A percentile compares a stretch with the other conserved stretches of the same genome.
phyloP scores from a whole-genome alignment of 2,113 vertebrate species.

The Cyanoramphus novaezelandiae region DNA sequence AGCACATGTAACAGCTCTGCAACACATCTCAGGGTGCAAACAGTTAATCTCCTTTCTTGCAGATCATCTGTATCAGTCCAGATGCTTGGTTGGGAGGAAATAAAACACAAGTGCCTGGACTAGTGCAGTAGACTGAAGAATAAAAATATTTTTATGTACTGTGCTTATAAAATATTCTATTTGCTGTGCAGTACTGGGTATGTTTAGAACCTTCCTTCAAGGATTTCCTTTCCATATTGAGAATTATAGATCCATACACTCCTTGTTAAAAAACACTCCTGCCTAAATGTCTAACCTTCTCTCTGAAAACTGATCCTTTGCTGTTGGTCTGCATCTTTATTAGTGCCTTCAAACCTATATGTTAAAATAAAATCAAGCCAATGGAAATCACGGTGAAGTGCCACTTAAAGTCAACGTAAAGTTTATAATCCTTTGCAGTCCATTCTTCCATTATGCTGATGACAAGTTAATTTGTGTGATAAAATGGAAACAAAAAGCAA shows the following conservation, averaged over 20 bases:
- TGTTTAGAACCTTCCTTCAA: conserved; percentile 24
- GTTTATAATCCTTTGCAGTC: conserved; percentile 53
- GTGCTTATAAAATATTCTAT: conserved; percentile 54
- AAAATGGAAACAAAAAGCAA: conserved; percentile 67
- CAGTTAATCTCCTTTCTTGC: conserved; percentile 52
- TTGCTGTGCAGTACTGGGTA: conserved; percentile 8
- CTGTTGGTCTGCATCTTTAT: conserved; percentile 38
- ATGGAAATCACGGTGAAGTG: conserved; percentile 36
- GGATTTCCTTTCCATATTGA: conserved; percentile 13
- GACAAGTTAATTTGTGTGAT: conserved; percentile 70
- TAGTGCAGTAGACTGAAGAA: conserved; percentile 20
- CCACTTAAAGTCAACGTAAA: conserved; percentile 48
- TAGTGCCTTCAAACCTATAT: not conserved
- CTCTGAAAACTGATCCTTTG: conserved; percentile 38
- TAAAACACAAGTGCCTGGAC: conserved; percentile 41
- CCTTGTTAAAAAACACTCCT: conserved; percentile 27
- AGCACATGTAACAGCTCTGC: conserved; percentile 21
- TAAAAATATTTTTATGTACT: conserved; percentile 47
- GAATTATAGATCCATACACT: conserved; percentile 37
- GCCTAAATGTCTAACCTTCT: conserved; percentile 21
- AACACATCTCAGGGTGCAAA: conserved; percentile 14
- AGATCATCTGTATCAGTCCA: conserved; percentile 55
- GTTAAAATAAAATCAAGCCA: conserved; percentile 43
- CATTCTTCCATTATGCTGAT: conserved; percentile 44
- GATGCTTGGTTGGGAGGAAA: conserved; percentile 55